Evolutionary conservation across 2,888 invertebrate genomes (phyloP).

Genomic region (Himalopsyche kuldschensis): DNA sequence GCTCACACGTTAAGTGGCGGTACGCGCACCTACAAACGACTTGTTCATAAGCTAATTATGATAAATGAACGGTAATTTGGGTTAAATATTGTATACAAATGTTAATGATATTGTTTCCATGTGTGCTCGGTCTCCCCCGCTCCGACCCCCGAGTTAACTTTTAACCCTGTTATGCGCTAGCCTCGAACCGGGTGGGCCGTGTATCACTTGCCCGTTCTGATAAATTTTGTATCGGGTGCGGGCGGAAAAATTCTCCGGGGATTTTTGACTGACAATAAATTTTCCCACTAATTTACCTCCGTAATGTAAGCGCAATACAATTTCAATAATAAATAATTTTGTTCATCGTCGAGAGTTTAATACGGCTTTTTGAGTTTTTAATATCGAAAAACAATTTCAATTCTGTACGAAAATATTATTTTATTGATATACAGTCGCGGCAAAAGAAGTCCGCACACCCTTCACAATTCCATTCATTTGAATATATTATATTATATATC

Average conservation of each 20-base stretch:
- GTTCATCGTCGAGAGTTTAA: not conserved
- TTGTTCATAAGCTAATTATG: constrained; percentile 36
- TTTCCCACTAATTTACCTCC: not conserved
- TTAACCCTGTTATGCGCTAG: not conserved
- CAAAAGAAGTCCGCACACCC: too few species aligned
- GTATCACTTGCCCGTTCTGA: not conserved
- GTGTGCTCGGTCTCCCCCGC: constrained; percentile 5
- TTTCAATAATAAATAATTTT: not conserved
- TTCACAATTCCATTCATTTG: too few species aligned
- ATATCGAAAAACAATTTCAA: too few species aligned
- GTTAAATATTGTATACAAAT: constrained; percentile 37
- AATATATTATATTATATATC: too few species aligned
- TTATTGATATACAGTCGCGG: too few species aligned
- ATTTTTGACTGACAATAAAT: not conserved
- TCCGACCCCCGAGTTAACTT: not conserved
- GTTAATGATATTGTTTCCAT: constrained; percentile 29
- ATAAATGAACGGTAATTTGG: constrained; percentile 39
- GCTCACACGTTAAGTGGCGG: not conserved
- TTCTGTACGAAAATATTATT: too few species aligned
- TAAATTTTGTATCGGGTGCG: not conserved
- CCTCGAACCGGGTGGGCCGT: not conserved
- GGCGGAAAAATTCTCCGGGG: not conserved
- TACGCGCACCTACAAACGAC: constrained; percentile 9
- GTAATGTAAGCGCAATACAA: not conserved
- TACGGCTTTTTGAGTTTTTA: too few species aligned